Base-by-base conservation (phyloP, 2,888 invertebrate genomes). In the Ormyrus nitidulus region DNA sequence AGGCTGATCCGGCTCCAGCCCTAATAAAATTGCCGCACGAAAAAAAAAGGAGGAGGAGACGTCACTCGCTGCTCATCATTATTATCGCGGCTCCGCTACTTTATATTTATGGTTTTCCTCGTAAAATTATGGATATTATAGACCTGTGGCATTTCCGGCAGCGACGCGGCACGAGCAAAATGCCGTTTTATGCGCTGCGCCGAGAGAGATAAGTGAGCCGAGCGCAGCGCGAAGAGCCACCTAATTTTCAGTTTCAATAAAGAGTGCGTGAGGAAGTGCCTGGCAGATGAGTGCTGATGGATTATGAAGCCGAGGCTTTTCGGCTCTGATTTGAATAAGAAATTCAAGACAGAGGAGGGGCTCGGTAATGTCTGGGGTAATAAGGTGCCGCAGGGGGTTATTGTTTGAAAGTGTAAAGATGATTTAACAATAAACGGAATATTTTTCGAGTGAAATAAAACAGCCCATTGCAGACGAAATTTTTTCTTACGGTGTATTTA, bases 21-120 rank as follows among this genome's bases (percentile, higher is more conserved):
- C 83, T 85, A 84, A 88, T 86, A 86, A 87, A 87, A 87, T 87
- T 85, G 65, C 71, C 34, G 46, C 48, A 56, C 46, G 59, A 59
- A 59, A 62, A 62, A 46, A 62, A 44, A 48, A n/a, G 53, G 13
- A 13, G 53, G n/a, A n/a, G 9, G 46, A 8, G 8, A 59, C 53
- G 13, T 9, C 58, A 54, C 13, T 10, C 19, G 10, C n/a, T 62
- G 56, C 69, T 51, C 58, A 51, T 77, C 61, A 71, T 72, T 66
- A 77, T 72, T 59, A 75, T 75, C 51, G 53, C 62, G 49, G 6
- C 59, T 53, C n/a, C 11, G 73, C 53, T 61, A 64, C 69, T 79
- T 74, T 79, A 64, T 69, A 69, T 79, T 74, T 79, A 74, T 74
- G 56, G 51, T 54, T 74, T 64, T 69, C 66, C 34, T 66, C 70